Evolutionary conservation across 2,113 vertebrate genomes (phyloP), one percentile per base, ranked within the genome.

Genomic region (Zeus faber): DNA sequence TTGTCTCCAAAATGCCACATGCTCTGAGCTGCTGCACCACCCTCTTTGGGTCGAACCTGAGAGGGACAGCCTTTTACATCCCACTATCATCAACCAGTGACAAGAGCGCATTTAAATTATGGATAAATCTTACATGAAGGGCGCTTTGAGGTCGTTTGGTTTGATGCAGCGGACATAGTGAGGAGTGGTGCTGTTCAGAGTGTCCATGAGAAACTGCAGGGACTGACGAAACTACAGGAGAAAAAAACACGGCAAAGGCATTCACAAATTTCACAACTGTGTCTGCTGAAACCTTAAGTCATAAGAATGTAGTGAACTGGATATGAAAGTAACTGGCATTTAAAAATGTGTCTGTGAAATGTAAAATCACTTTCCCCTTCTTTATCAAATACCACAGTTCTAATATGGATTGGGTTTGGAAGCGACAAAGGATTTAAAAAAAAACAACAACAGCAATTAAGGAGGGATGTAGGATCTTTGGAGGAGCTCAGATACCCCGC

Each of bases 121-220:
- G 23, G 23, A 27, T 5, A 8, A 11, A 5, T 55, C 85, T 72
- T 58, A 91, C 89, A 74, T 21, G n/a, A 91, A 90, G 7, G 89
- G 67, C 64, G 83, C 50, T 70, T 92, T 91, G 49, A 78, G 61
- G 24, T 93, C 91, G 0, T 93, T 93, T 76, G 92, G 91, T 64
- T 93, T 93, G 47, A 93, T 91, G 56, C 91, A 93, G 79, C 90
- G 90, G 29, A 93, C 54, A 1, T 93, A 93, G 73, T 93, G 91
- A 0, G 85, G 79, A 0, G 81, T 88, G 55, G 90, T 92, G 80
- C 78, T 87, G 79, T 90, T 81, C 50, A 93, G 75, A 1, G 68
- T 80, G 56, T 89, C 89, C 90, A 89, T 92, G 25, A 92, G 67
- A 57, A 72, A 61, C 40, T 84, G 79, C 51, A 92, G 74, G 5